phyloP scores from a whole-genome alignment of 1,140 invertebrate genomes.

The Trichonephila clavata region DNA sequence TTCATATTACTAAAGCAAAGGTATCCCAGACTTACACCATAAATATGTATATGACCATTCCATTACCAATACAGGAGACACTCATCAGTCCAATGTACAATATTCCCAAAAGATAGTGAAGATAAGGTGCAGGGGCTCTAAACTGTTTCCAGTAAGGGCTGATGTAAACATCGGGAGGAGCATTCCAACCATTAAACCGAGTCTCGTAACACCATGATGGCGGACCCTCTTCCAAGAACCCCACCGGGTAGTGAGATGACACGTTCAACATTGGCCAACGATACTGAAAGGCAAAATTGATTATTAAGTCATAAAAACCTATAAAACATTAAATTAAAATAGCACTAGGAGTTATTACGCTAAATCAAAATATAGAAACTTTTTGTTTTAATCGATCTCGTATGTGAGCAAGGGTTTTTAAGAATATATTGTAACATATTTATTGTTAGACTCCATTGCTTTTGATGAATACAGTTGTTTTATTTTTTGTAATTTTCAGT shows the following conservation, averaged over 20 bases:
- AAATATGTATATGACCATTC: conserved; percentile 81
- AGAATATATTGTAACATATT: no score
- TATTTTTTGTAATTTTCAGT: no score
- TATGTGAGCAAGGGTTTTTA: no score
- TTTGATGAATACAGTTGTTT: no score
- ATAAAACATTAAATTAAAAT: no score
- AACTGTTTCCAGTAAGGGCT: conserved; percentile 76
- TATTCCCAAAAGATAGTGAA: conserved; percentile 79
- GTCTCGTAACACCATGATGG: conserved; percentile 68
- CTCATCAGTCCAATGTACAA: conserved; percentile 79
- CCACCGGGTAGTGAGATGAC: conserved; percentile 13
- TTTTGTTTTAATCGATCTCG: no score
- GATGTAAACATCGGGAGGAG: conserved; percentile 52
- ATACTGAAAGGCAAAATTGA: not conserved
- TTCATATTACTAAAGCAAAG: no score
- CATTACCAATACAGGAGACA: conserved; percentile 80
- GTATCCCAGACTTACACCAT: conserved; percentile 78
- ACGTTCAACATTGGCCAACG: conserved; percentile 8
- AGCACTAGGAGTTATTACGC: no score
- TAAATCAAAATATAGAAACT: no score
- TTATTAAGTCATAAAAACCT: no score
- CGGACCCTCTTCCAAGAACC: conserved; percentile 48
- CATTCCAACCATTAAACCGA: conserved; percentile 70
- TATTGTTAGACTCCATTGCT: no score
- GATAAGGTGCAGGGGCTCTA: conserved; percentile 66